Conservation (phyloP, 2,888 invertebrate species). For the Drosophila fulvimacula region DNA sequence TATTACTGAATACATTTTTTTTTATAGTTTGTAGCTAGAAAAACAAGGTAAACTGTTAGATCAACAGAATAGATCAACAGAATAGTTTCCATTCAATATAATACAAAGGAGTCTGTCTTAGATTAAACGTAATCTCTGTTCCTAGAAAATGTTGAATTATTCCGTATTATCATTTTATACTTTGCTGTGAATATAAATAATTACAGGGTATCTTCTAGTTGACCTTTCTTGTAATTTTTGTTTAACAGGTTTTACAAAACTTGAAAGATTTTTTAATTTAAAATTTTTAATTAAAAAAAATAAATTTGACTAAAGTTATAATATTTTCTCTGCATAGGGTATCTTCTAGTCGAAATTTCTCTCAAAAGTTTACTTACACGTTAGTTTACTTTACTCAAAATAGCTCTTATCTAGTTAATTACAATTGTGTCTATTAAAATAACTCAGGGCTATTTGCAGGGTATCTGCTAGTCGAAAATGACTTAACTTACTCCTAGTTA, state of each 20-base stretch:
- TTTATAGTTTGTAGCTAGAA: neutral
- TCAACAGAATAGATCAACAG: neutral
- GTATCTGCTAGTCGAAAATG: neutral
- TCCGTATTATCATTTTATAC: too few species aligned
- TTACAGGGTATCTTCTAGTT: neutral
- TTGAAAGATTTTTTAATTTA: neutral
- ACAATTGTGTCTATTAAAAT: too few species aligned
- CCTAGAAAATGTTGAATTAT: neutral
- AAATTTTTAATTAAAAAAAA: too few species aligned
- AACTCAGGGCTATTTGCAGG: neutral
- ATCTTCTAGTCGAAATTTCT: neutral
- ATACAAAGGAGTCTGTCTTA: neutral
- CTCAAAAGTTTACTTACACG: too few species aligned
- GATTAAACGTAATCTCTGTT: neutral
- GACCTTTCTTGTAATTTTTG: neutral
- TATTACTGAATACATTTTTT: neutral
- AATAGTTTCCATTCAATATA: neutral
- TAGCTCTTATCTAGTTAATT: too few species aligned
- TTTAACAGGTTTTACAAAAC: neutral
- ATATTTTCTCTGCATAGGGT: neutral
- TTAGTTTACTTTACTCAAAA: too few species aligned
- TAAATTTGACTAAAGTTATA: too few species aligned
- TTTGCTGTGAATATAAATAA: too few species aligned
- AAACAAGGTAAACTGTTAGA: neutral
- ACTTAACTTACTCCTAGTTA: too few species aligned